phyloP scores from a whole-genome alignment of 2,113 vertebrate species.

The Todiramphus saurophagus region DNA sequence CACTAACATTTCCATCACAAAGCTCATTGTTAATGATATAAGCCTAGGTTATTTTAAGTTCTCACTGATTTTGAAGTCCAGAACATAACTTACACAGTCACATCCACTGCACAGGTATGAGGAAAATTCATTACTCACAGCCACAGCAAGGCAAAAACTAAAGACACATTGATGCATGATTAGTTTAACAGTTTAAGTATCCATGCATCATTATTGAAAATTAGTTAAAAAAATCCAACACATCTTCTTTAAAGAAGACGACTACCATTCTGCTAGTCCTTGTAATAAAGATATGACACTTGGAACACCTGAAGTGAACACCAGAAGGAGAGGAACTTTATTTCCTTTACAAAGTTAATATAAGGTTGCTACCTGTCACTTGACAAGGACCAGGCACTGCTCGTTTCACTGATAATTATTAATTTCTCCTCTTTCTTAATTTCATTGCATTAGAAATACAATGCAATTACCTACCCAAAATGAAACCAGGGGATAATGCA shows the following conservation, averaged over 20 bases:
- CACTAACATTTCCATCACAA: not conserved
- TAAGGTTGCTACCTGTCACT: not conserved
- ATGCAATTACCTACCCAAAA: not conserved
- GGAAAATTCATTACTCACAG: not conserved
- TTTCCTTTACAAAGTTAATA: not conserved
- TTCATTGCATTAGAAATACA: not conserved
- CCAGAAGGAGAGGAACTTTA: not conserved
- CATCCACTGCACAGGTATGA: not conserved
- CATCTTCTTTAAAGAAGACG: not conserved
- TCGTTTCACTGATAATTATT: not conserved
- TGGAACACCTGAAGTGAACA: not conserved
- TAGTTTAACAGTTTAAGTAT: not conserved
- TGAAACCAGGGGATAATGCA: fast-evolving
- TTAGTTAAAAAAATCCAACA: not conserved
- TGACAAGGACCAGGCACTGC: not conserved
- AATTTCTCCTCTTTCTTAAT: not conserved
- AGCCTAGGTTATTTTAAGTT: not conserved
- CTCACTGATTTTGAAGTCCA: not conserved
- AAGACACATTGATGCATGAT: not conserved
- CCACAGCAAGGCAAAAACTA: not conserved
- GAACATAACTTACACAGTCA: fast-evolving
- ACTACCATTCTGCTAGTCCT: not conserved
- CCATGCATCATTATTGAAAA: not conserved
- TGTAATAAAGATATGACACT: not conserved
- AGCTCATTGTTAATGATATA: not conserved